phyloP scores from a whole-genome alignment of 2,888 invertebrate species.

The Ormyrus labotus region DNA sequence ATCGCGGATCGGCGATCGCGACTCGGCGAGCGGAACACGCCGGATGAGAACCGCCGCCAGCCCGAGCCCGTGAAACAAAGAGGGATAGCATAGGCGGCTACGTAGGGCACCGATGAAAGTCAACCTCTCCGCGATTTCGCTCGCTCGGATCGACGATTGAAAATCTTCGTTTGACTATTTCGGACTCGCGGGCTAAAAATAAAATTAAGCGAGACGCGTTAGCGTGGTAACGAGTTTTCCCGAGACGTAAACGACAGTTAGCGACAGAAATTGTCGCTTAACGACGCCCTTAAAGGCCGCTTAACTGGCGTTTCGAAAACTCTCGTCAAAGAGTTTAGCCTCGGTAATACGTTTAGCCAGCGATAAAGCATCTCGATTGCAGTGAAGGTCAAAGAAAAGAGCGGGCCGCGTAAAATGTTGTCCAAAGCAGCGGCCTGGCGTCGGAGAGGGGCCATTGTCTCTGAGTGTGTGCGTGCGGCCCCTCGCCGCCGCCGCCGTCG shows the following conservation, averaged over 20 bases:
- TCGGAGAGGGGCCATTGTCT: slow-evolving; percentile 63
- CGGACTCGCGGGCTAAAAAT: no score
- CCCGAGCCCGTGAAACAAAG: slow-evolving; percentile 41
- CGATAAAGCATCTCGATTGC: no score
- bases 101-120: slow-evolving; percentile 29
- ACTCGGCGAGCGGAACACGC: slow-evolving; percentile 60
- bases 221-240: no score
- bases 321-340: no score
- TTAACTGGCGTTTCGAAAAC: no score
- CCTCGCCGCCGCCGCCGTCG: slow-evolving; percentile 8
- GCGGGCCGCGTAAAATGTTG: slow-evolving; percentile 5
- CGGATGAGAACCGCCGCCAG: slow-evolving; percentile 66
- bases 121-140: background rate
- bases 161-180: no score
- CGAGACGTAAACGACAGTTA: no score
- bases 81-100: slow-evolving; percentile 13
- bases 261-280: no score
- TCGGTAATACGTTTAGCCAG: no score
- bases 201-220: no score
- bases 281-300: no score
- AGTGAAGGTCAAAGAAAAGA: background rate
- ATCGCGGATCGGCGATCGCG: slow-evolving; percentile 41
- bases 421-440: slow-evolving; percentile 3
- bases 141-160: no score
- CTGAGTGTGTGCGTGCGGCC: slow-evolving; percentile 33